Evolutionary conservation across 2,888 invertebrate genomes (phyloP).

Genomic region (Buathra laborator): DNA sequence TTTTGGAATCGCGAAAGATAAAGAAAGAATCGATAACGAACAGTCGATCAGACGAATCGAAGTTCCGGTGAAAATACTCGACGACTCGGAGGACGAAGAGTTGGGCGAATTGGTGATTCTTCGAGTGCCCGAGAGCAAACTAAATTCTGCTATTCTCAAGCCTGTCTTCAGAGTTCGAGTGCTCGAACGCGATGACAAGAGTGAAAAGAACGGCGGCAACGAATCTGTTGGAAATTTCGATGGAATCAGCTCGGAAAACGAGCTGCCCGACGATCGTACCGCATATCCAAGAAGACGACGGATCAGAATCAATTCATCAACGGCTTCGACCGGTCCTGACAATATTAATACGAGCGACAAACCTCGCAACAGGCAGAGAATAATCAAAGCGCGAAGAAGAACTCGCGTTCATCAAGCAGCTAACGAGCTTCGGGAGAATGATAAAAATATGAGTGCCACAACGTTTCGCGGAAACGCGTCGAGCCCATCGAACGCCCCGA

Average conservation of each 20-base stretch:
- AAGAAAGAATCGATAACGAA: background rate
- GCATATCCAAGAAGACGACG: conserved; percentile 46
- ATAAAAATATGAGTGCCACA: conserved; percentile 65
- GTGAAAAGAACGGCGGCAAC: conserved; percentile 6
- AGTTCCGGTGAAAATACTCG: conserved; percentile 72
- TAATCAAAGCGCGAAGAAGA: conserved; percentile 54
- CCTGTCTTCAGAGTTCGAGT: conserved; percentile 69
- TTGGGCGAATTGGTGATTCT: conserved; percentile 67
- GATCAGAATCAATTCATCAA: background rate
- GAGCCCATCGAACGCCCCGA: conserved; percentile 20
- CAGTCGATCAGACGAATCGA: conserved; percentile 56
- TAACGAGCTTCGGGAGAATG: background rate
- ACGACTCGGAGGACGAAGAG: conserved; percentile 67
- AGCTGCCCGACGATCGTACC: conserved; percentile 42
- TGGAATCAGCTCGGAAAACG: conserved; percentile 70
- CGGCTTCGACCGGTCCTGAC: background rate
- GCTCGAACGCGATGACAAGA: conserved; percentile 50
- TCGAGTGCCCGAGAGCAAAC: conserved; percentile 69
- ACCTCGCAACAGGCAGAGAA: conserved; percentile 52
- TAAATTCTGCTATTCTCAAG: conserved; percentile 64
- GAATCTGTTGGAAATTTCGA: conserved; percentile 46
- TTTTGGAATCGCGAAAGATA: background rate
- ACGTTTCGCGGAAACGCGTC: conserved; percentile 72
- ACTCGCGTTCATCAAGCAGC: conserved; percentile 1
- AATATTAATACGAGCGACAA: background rate